Percentiles rank a stretch among this genome's conserved stretches.
phyloP scores from a whole-genome alignment of 2,113 vertebrate species.

The Alouatta palliata region DNA sequence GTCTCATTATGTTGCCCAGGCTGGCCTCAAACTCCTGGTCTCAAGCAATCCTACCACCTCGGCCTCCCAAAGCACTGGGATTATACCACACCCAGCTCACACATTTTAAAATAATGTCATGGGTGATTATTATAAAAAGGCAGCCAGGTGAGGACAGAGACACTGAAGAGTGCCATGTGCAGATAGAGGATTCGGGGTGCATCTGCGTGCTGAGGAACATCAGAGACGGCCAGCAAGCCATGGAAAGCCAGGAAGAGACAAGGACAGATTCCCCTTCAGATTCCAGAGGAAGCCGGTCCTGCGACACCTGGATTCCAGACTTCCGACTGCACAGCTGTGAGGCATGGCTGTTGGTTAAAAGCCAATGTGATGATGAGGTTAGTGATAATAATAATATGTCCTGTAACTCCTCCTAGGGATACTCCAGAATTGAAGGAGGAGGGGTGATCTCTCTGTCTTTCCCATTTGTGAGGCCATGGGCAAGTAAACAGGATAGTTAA shows the following conservation, averaged over 20 bases:
- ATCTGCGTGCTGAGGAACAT: rapidly evolving
- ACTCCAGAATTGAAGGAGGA: background rate
- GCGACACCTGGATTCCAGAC: background rate
- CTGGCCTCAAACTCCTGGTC: too few species aligned
- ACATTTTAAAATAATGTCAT: background rate
- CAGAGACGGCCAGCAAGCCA: background rate
- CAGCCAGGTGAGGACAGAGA: background rate
- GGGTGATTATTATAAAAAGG: background rate
- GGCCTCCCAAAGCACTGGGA: too few species aligned
- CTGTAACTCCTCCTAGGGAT: background rate
- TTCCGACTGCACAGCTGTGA: background rate
- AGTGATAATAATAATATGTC: background rate
- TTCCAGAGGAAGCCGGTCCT: background rate
- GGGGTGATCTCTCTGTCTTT: background rate
- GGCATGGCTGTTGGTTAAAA: background rate
- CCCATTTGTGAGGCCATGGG: background rate
- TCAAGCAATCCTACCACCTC: too few species aligned
- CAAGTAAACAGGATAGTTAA: background rate
- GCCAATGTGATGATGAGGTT: background rate
- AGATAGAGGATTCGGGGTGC: background rate
- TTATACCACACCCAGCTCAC: background rate
- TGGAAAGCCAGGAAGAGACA: background rate
- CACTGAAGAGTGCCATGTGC: background rate
- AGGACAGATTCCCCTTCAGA: background rate
- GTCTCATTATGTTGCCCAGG: too few species aligned